These are phyloP conservation scores for Patella caerulea DNA, from an alignment of 2,888 invertebrate species.

Conservation along the genomic window DNA sequence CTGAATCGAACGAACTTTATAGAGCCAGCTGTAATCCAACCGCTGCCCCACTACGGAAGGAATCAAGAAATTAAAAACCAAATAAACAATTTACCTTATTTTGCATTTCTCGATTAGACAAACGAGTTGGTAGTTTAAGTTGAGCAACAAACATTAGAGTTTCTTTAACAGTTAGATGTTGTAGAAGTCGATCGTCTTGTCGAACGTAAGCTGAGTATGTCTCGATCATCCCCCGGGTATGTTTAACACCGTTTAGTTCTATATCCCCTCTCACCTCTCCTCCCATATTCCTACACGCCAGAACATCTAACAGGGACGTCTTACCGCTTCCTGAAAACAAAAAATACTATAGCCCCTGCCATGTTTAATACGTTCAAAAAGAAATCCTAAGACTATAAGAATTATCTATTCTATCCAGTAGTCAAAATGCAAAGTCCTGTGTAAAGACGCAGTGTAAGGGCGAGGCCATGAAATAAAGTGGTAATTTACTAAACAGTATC, in stretches of 20 bases:
- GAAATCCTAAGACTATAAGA: too few species aligned
- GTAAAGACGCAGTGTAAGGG: too few species aligned
- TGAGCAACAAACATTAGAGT: conserved; percentile 70
- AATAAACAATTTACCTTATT: conserved; percentile 74
- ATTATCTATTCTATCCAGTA: too few species aligned
- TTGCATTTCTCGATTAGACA: conserved; percentile 80
- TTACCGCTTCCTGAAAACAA: conserved; percentile 87
- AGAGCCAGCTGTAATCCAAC: too few species aligned
- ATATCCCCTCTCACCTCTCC: conserved; percentile 90
- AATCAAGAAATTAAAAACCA: too few species aligned
- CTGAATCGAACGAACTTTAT: too few species aligned
- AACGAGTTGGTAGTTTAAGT: conserved; percentile 72
- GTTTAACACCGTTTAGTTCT: conserved; percentile 86
- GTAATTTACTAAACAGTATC: too few species aligned
- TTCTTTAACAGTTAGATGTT: conserved; percentile 90
- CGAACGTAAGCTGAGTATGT: conserved; percentile 86
- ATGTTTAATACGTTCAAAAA: too few species aligned
- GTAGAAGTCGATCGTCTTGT: conserved; percentile 86
- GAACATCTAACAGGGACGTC: conserved; percentile 92
- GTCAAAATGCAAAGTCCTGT: too few species aligned
- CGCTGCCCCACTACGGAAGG: too few species aligned
- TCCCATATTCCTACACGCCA: conserved; percentile 77
- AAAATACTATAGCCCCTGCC: neutral
- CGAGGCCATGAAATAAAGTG: too few species aligned
- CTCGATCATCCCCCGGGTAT: conserved; percentile 73